Base-by-base conservation (phyloP, 2,113 vertebrate species). In the Hippocampus comes region DNA sequence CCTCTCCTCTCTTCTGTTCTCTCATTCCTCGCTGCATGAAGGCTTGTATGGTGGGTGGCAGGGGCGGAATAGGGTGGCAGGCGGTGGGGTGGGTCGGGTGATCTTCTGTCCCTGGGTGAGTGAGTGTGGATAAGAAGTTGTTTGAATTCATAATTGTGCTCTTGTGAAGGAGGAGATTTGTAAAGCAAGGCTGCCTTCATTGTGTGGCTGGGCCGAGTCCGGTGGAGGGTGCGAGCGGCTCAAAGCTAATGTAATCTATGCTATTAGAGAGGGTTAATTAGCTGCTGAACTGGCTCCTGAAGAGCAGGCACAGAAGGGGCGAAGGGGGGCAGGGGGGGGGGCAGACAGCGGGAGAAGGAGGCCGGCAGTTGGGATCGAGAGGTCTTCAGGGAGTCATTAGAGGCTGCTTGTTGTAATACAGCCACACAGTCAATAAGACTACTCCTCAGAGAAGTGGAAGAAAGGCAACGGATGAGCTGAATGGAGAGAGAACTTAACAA, bases 131-230 rank as follows among this genome's bases (percentile, higher is more conserved):
- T 92, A 92, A 92, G 90, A 90, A 91, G 89, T 92, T 90, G 90
- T 93, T 93, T 93, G 92, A 93, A 94, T 94, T 92, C 91, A 93
- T 94, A 94, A 94, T 93, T 93, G 92, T 91, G 89, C 83, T 91
- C 88, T 88, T 86, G 83, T 92, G 89, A 92, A 93, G 89, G 88
- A 86, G 83, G 84, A 88, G 90, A 92, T 92, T 94, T 94, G 93
- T 94, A 92, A 93, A 93, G 91, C 92, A 89, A 93, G 92, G 89
- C 91, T 74, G 84, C 82, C 84, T 89, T 91, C 92, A 92, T 94
- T 94, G 93, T 94, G 91, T 87, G 85, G 87, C 84, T 81, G 87
- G 88, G 87, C 77, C 64, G 82, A 90, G 91, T 92, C 89, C 90
- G 80, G 92, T 82, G 88, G 83, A 92, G 90, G 90, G 89, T 91